phyloP scores from a whole-genome alignment of 2,888 invertebrate genomes.

The Tetragnatha montana region DNA sequence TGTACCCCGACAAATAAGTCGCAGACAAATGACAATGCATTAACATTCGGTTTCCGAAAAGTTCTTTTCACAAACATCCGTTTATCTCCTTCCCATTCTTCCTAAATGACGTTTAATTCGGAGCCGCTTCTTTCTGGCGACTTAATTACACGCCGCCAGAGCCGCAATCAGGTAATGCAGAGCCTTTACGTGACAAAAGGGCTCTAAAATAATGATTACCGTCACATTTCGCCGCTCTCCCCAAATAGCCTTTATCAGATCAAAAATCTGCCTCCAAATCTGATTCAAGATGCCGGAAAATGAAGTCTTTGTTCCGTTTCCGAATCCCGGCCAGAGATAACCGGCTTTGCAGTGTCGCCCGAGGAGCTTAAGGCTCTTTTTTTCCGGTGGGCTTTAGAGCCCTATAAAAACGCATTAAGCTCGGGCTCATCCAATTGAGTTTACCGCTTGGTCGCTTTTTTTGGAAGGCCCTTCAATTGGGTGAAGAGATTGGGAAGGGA shows the following conservation, averaged over 20 bases:
- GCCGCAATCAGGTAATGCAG: neutral
- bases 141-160: neutral
- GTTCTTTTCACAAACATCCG: conserved; percentile 1
- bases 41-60: conserved; percentile 1
- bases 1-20: neutral
- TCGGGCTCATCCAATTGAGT: conserved; percentile 53
- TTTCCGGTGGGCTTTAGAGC: conserved; percentile 20
- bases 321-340: conserved; percentile 33
- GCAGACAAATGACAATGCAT: neutral
- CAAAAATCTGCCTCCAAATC: conserved; percentile 16
- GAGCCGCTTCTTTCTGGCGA: neutral
- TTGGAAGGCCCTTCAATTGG: conserved; percentile 44
- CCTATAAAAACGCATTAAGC: conserved; percentile 60
- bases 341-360: conserved; percentile 33
- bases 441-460: conserved; percentile 43
- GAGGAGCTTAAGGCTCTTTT: conserved; percentile 25
- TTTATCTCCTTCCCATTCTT: neutral
- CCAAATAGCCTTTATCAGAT: neutral
- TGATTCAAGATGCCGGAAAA: conserved; percentile 45
- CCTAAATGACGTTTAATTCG: neutral
- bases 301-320: conserved; percentile 43
- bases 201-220: neutral
- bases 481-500: conserved; percentile 58
- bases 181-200: neutral
- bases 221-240: conserved; percentile 16